A percentile compares a stretch with the other conserved stretches of the same genome.
These are phyloP conservation scores for Ormyrus thymus DNA, from an alignment of 2,888 invertebrate species.

Conservation along the genomic window DNA sequence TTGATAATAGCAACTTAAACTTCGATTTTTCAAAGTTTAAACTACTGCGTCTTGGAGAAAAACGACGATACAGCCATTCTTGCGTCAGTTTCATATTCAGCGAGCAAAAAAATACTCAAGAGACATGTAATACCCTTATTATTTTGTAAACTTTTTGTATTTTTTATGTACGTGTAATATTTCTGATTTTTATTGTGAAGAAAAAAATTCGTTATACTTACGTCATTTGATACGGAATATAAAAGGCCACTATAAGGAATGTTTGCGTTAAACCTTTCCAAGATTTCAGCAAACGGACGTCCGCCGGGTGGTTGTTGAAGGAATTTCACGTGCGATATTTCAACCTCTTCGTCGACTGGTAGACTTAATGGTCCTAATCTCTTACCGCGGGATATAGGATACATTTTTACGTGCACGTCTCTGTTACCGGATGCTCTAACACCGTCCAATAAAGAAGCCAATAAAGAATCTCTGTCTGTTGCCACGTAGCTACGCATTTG, in stretches of 20 bases:
- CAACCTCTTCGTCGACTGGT: slow-evolving; percentile 97
- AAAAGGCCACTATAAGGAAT: slow-evolving; percentile 97
- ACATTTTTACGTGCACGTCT: slow-evolving; percentile 95
- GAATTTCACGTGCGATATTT: slow-evolving; percentile 91
- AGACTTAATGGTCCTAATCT: slow-evolving; percentile 92
- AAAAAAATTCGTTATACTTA: slow-evolving; percentile 76
- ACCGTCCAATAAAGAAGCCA: slow-evolving; percentile 97
- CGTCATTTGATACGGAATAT: slow-evolving; percentile 97
- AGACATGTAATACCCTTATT: not conserved
- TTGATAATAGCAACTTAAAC: too few species aligned
- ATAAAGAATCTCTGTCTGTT: slow-evolving; percentile 95
- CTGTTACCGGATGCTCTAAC: slow-evolving; percentile 97
- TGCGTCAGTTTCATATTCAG: too few species aligned
- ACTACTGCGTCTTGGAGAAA: too few species aligned
- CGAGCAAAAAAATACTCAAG: slow-evolving; percentile 58
- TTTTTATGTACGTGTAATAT: not conserved
- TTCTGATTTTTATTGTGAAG: not conserved
- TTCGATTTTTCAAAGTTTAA: too few species aligned
- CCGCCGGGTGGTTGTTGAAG: slow-evolving; percentile 81
- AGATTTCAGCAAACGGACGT: slow-evolving; percentile 85
- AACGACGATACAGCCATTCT: too few species aligned
- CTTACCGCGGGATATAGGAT: slow-evolving; percentile 88
- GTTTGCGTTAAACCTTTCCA: slow-evolving; percentile 97
- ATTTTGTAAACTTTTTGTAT: not conserved
- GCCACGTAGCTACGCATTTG: slow-evolving; percentile 91